phyloP scores from a whole-genome alignment of 1,140 invertebrate species.

The Drosophila kikkawai region DNA sequence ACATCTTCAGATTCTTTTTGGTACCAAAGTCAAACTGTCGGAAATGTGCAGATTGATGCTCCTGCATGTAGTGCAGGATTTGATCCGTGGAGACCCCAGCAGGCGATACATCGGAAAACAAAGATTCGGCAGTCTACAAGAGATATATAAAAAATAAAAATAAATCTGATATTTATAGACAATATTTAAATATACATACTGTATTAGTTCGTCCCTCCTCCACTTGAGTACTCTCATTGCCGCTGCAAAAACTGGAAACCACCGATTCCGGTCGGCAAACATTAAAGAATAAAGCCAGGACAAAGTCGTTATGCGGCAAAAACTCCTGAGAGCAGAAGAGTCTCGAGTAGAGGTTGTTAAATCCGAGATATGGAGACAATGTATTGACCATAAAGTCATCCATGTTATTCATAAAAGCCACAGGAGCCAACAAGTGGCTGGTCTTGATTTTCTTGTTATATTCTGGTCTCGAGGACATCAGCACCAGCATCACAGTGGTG shows the following conservation, averaged over 20 bases:
- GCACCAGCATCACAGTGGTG: slow-evolving; percentile 86
- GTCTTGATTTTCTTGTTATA: slow-evolving; percentile 88
- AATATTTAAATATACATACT: slow-evolving; percentile 2
- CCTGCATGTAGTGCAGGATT: slow-evolving; percentile 89
- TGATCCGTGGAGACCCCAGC: slow-evolving; percentile 91
- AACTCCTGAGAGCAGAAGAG: slow-evolving; percentile 47
- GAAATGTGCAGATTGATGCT: slow-evolving; percentile 85
- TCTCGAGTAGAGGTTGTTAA: slow-evolving; percentile 76
- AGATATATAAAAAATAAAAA: slow-evolving; percentile 44
- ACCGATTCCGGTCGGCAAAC: slow-evolving; percentile 85
- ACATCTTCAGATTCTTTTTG: slow-evolving; percentile 82
- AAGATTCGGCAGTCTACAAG: slow-evolving; percentile 86
- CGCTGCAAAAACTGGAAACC: slow-evolving; percentile 50
- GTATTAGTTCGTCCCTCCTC: slow-evolving; percentile 25
- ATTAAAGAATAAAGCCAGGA: slow-evolving; percentile 64
- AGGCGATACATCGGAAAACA: slow-evolving; percentile 88
- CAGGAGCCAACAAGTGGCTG: slow-evolving; percentile 88
- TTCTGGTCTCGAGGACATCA: slow-evolving; percentile 88
- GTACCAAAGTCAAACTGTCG: slow-evolving; percentile 83
- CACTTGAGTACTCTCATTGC: neutral
- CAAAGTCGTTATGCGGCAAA: slow-evolving; percentile 58
- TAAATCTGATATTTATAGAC: neutral
- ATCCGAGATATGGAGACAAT: slow-evolving; percentile 36
- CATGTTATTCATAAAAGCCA: slow-evolving; percentile 69
- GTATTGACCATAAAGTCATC: slow-evolving; percentile 27